A percentile compares a stretch with the other conserved stretches of the same genome.
phyloP scores from a whole-genome alignment of 2,113 vertebrate genomes.

The Cariama cristata region DNA sequence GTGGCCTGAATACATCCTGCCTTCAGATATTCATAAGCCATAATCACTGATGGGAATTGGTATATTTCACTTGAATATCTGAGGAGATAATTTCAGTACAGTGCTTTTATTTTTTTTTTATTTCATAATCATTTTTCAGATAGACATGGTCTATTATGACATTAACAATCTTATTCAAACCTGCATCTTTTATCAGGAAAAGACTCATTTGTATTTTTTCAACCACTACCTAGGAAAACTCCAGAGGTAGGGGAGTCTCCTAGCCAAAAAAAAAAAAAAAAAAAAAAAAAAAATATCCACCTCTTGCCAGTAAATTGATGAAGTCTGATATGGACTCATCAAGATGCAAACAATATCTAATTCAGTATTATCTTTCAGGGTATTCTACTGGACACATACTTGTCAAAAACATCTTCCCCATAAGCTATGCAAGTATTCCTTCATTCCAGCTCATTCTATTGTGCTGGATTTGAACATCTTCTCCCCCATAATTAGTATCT shows the following conservation, averaged over 20 bases:
- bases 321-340: neutral
- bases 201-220: neutral
- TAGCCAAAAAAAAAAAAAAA: neutral
- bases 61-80: conserved; percentile 21
- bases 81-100: neutral
- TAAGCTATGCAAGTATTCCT: conserved; percentile 18
- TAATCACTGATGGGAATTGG: conserved; percentile 33
- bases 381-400: neutral
- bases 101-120: neutral
- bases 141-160: neutral
- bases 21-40: conserved; percentile 26
- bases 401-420: neutral
- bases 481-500: conserved; percentile 23
- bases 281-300: neutral
- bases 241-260: neutral
- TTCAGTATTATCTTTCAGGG: neutral
- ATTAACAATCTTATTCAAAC: conserved; percentile 10
- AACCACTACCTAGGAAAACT: neutral
- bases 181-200: neutral
- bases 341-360: conserved; percentile 31
- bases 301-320: neutral
- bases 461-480: conserved; percentile 27
- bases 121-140: neutral
- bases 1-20: conserved; percentile 16
- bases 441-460: conserved; percentile 28